phyloP scores from a whole-genome alignment of 2,113 vertebrate genomes.

The Bubo scandiacus region DNA sequence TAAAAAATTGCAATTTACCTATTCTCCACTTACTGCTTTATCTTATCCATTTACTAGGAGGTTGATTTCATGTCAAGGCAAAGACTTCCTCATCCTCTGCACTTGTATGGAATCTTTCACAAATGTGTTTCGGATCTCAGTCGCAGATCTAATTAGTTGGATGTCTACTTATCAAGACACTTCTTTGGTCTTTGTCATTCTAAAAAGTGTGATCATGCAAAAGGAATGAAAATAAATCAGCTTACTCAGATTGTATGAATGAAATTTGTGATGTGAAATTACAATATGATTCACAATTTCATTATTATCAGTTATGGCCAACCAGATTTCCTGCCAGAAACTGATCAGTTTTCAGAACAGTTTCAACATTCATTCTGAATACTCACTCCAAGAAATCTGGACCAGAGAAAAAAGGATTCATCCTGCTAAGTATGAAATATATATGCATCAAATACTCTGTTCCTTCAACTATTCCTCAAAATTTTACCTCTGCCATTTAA shows the following conservation, averaged over 20 bases:
- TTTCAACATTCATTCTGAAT: background rate
- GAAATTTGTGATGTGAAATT: background rate
- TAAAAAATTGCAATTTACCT: background rate
- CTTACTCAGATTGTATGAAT: background rate
- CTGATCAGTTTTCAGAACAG: background rate
- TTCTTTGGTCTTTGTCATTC: background rate
- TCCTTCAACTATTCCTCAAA: background rate
- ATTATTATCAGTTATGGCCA: background rate
- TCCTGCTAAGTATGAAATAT: background rate
- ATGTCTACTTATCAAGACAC: background rate
- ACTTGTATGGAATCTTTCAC: background rate
- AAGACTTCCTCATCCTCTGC: background rate
- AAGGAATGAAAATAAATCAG: background rate
- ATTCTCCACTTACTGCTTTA: background rate
- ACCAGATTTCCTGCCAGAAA: background rate
- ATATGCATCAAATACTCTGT: background rate
- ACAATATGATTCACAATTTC: background rate
- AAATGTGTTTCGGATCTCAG: background rate
- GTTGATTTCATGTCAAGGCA: background rate
- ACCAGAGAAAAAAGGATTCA: background rate
- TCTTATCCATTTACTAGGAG: background rate
- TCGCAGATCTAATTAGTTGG: background rate
- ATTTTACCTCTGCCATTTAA: background rate
- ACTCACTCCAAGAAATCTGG: background rate
- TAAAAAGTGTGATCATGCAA: background rate